Evolutionary conservation across 2,113 vertebrate species (phyloP).

Genomic region (Mohoua ochrocephala): DNA sequence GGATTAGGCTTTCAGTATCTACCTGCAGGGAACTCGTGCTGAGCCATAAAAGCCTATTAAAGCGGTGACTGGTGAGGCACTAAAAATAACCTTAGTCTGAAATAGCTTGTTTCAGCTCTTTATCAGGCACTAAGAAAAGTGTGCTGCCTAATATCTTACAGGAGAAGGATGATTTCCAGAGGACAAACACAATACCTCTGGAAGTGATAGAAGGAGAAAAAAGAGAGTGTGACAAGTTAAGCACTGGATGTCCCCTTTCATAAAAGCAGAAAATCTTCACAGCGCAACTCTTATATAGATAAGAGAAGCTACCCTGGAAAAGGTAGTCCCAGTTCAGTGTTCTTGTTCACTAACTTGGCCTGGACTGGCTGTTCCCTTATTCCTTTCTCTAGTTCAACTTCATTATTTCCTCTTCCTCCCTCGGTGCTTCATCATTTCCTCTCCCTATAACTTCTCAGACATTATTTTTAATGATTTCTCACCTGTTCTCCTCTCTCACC

Average conservation of each 20-base stretch:
- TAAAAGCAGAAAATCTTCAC: background rate
- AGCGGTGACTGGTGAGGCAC: background rate
- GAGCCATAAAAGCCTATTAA: slow-evolving; percentile 47
- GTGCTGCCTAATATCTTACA: background rate
- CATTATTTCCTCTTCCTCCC: background rate
- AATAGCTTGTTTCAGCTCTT: slow-evolving; percentile 38
- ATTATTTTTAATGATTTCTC: background rate
- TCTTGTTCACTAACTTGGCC: background rate
- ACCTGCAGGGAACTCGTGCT: slow-evolving; percentile 37
- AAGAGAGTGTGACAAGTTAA: background rate
- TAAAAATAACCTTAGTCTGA: slow-evolving; percentile 50
- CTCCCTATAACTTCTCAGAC: background rate
- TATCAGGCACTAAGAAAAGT: background rate
- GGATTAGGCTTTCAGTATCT: slow-evolving; percentile 24
- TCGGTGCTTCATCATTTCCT: background rate
- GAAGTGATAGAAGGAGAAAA: background rate
- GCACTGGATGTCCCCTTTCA: background rate
- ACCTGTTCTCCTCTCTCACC: background rate
- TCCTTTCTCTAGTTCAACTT: background rate
- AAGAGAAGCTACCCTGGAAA: background rate
- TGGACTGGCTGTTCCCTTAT: background rate
- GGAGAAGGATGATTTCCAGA: background rate
- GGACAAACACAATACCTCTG: background rate
- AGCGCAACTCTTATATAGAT: background rate
- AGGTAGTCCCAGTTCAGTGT: background rate